Evolutionary conservation across 2,888 invertebrate species (phyloP), one percentile per base, ranked within the genome.

Genomic region (Spisula solida): DNA sequence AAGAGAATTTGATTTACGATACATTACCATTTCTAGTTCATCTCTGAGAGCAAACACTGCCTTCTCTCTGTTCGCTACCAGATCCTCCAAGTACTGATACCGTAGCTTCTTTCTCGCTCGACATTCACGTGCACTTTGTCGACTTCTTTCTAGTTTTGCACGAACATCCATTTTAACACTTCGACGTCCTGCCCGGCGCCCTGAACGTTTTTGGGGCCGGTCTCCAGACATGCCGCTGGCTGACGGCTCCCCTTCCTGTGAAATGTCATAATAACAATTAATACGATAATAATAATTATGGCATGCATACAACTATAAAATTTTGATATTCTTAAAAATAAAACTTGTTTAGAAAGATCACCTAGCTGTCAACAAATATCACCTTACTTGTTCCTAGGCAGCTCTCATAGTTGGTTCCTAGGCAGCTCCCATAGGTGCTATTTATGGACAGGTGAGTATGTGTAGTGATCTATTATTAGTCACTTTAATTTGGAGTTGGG

Each of bases 71-170:
- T 99, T 99, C 0, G 98, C 97, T 5, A 99, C 99, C 93, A 99
- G 97, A 97, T 99, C 99, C 97, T 99, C 99, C 93, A 99, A 97
- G 96, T 99, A 99, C 97, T 99, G 99, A 97, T 99, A 99, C 85
- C 99, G 98, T 92, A 99, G 97, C 97, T 99, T 99, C 97, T 99
- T 99, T 85, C 99, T 97, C 81, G 99, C 99, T 93, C 99, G 98
- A 97, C 99, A 99, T 97, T 99, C 99, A 95, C 99, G 97, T 94
- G 99, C 99, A 97, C 99, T 99, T 97, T 99, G 99, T 94, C 99
- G 97, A 97, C 99, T 99, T 91, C 99, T 98, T 97, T 99, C 99
- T 94, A 99, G 97, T 97, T 99, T 99, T 92, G 98, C 98, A 97
- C 98, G 98, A 97, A 98, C 98, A 97, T 99, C 99, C 97, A 98